Percentiles rank a stretch among this genome's conserved stretches.
phyloP scores from a whole-genome alignment of 1,140 invertebrate genomes.

The Drosophila saltans region DNA sequence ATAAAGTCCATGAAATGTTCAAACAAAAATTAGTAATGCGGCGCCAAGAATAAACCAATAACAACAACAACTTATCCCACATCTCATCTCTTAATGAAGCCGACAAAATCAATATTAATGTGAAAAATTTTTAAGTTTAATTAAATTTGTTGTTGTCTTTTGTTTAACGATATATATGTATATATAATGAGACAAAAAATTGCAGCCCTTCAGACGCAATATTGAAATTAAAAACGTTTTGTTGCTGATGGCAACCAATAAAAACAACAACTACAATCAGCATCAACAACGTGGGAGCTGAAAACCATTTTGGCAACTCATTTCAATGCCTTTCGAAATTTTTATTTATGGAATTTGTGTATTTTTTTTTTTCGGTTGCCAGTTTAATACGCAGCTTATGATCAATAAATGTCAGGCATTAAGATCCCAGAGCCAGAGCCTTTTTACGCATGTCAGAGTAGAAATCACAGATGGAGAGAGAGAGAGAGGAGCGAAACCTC shows the following conservation, averaged over 20 bases:
- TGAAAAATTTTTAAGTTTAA: conserved; percentile 54
- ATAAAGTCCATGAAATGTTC: conserved; percentile 66
- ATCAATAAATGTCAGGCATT: conserved; percentile 77
- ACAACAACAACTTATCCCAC: conserved; percentile 4
- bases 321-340: conserved; percentile 41
- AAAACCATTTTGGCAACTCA: conserved; percentile 58
- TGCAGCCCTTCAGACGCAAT: conserved; percentile 23
- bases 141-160: conserved; percentile 29
- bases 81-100: conserved; percentile 14
- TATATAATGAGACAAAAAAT: conserved; percentile 46
- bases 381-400: conserved; percentile 78
- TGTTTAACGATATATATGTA: conserved; percentile 24
- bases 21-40: conserved; percentile 59
- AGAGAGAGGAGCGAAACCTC: no score
- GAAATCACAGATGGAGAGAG: background rate
- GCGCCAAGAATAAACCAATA: conserved; percentile 43
- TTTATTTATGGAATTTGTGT: conserved; percentile 58
- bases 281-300: conserved; percentile 55
- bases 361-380: conserved; percentile 24
- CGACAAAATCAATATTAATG: conserved; percentile 52
- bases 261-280: conserved; percentile 20
- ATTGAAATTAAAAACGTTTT: conserved; percentile 44
- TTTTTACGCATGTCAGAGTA: conserved; percentile 30
- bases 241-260: conserved; percentile 32
- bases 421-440: conserved; percentile 39